Evolutionary conservation across 2,888 invertebrate species (phyloP).

Genomic region (Xylophagus ater): DNA sequence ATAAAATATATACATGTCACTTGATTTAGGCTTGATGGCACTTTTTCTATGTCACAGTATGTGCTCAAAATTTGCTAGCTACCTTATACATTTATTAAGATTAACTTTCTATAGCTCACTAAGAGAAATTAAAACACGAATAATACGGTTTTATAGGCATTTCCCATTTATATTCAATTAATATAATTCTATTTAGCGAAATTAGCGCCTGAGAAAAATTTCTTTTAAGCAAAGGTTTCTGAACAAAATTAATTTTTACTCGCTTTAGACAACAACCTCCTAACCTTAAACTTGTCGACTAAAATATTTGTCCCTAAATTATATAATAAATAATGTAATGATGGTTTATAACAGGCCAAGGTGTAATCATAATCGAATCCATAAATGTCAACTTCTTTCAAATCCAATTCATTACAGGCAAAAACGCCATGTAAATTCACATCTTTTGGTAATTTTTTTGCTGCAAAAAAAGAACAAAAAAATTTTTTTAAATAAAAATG

Average conservation of each 20-base stretch:
- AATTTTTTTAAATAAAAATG: too few relatives aligned
- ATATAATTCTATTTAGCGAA: too few relatives aligned
- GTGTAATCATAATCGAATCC: constrained; percentile 99
- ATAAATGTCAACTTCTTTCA: constrained; percentile 85
- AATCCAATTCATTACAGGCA: constrained; percentile 90
- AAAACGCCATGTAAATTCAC: constrained; percentile 83
- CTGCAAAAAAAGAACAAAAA: constrained; percentile 42
- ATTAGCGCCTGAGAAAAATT: too few relatives aligned
- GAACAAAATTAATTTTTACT: neutral
- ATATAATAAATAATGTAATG: constrained; percentile 80
- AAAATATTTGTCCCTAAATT: constrained; percentile 79
- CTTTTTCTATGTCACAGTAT: too few relatives aligned
- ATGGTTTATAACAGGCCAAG: constrained; percentile 84
- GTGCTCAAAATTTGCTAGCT: too few relatives aligned
- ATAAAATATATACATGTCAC: too few relatives aligned
- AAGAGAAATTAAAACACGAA: too few relatives aligned
- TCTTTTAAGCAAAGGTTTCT: neutral
- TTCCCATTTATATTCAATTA: too few relatives aligned
- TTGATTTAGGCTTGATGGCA: too few relatives aligned
- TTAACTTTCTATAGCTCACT: too few relatives aligned
- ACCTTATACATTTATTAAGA: too few relatives aligned
- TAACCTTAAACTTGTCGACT: constrained; percentile 76
- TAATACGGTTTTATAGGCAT: too few relatives aligned
- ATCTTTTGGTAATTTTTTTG: constrained; percentile 77
- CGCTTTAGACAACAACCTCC: neutral